Conservation (phyloP, 1,140 invertebrate species). For the Leptestheria dahalacensis region DNA sequence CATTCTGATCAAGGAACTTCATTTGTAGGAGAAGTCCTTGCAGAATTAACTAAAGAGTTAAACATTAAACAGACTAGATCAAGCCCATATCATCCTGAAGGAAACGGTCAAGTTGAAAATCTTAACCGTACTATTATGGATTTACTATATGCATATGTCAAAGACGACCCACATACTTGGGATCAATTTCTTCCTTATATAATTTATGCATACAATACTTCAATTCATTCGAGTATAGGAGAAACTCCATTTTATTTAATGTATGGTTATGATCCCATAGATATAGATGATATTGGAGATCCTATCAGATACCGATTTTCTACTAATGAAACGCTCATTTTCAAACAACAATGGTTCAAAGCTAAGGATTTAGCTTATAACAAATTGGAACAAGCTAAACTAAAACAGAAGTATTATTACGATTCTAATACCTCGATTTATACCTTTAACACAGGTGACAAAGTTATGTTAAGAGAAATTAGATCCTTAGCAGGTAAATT, state of each 20-base stretch:
- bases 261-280: background rate
- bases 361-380: background rate
- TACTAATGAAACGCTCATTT: background rate
- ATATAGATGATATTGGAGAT: background rate
- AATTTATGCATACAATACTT: background rate
- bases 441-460: background rate
- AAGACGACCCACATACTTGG: background rate
- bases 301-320: background rate
- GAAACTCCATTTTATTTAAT: slow-evolving; percentile 10
- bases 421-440: background rate
- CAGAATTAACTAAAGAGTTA: slow-evolving; percentile 17
- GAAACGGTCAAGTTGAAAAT: slow-evolving; percentile 20
- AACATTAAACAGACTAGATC: slow-evolving; percentile 17
- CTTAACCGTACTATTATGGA: slow-evolving; percentile 22
- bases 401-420: background rate
- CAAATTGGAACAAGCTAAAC: background rate
- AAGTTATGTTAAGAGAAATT: background rate
- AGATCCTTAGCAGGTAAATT: background rate
- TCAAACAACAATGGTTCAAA: background rate
- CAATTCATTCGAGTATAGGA: background rate
- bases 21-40: slow-evolving; percentile 9
- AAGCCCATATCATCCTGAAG: slow-evolving; percentile 17
- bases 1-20: slow-evolving; percentile 20
- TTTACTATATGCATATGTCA: slow-evolving; percentile 17
- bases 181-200: background rate